These are phyloP conservation scores for Amia ocellicauda DNA, from an alignment of 2,113 vertebrate genomes.

Conservation along the genomic window DNA sequence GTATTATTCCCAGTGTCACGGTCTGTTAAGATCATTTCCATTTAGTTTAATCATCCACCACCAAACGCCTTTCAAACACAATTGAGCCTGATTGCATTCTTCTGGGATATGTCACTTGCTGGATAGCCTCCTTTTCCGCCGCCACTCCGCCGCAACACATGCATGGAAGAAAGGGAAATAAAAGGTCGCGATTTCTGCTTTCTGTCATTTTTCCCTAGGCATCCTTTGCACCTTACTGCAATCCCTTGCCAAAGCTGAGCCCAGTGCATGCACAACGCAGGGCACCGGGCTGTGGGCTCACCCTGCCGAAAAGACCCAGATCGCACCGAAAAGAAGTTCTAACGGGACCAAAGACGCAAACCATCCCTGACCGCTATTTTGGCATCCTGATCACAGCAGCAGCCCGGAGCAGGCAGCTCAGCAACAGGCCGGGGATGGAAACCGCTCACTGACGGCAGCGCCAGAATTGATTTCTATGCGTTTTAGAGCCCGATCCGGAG, in stretches of 20 bases:
- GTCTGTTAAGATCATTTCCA: no score
- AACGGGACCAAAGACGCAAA: constrained; percentile 30
- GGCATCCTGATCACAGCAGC: constrained; percentile 39
- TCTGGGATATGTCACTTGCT: not conserved
- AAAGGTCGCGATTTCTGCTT: not conserved
- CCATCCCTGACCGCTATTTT: constrained; percentile 44
- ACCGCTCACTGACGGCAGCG: constrained; percentile 16
- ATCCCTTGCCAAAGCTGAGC: no score
- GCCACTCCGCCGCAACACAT: not conserved
- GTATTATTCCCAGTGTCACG: no score
- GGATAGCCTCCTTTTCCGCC: not conserved
- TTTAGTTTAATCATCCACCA: no score
- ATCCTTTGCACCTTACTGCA: no score
- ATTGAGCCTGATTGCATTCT: no score
- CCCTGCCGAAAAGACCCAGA: not conserved
- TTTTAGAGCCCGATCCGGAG: constrained; percentile 24
- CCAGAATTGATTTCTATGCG: constrained; percentile 1
- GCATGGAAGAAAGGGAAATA: not conserved
- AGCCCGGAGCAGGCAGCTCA: constrained; percentile 35
- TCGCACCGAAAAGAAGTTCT: constrained; percentile 1
- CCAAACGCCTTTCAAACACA: no score
- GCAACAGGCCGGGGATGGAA: constrained; percentile 61
- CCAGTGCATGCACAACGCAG: no score
- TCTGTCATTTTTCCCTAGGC: constrained; percentile 8
- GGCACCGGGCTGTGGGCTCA: not conserved